Conservation (phyloP, 2,113 vertebrate species). For the Micronisus gabar region DNA sequence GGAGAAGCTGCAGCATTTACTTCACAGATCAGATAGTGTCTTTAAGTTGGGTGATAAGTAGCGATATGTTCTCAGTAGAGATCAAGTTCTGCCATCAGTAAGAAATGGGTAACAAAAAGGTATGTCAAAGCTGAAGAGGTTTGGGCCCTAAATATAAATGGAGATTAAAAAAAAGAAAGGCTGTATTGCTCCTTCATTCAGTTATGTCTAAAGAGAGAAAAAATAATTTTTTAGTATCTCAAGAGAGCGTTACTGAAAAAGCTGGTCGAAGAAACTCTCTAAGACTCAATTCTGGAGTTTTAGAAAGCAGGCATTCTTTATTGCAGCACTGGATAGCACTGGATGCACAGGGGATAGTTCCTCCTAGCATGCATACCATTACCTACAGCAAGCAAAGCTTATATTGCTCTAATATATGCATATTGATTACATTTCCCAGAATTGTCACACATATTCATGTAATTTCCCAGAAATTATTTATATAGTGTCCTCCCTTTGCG, state of each 20-base stretch:
- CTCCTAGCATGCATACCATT: too few relatives aligned
- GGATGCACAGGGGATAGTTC: too few relatives aligned
- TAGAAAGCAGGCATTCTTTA: too few relatives aligned
- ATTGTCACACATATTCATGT: too few relatives aligned
- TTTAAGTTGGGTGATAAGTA: not conserved
- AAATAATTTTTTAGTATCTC: not conserved
- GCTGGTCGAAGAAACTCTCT: too few relatives aligned
- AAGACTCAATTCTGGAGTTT: too few relatives aligned
- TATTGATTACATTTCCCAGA: too few relatives aligned
- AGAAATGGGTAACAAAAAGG: not conserved
- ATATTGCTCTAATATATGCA: too few relatives aligned
- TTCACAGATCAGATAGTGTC: not conserved
- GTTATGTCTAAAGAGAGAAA: not conserved
- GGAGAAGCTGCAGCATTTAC: not conserved
- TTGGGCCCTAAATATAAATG: not conserved
- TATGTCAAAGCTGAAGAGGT: not conserved
- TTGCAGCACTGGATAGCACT: too few relatives aligned
- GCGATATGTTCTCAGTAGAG: not conserved
- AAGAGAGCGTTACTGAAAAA: not conserved
- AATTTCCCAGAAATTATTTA: too few relatives aligned
- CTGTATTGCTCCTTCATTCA: not conserved
- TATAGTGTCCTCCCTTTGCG: too few relatives aligned
- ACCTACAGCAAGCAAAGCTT: too few relatives aligned
- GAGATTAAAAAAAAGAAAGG: not conserved
- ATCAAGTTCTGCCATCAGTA: not conserved